phyloP scores from a whole-genome alignment of 2,888 invertebrate species.

The Tenthredo mesomela region DNA sequence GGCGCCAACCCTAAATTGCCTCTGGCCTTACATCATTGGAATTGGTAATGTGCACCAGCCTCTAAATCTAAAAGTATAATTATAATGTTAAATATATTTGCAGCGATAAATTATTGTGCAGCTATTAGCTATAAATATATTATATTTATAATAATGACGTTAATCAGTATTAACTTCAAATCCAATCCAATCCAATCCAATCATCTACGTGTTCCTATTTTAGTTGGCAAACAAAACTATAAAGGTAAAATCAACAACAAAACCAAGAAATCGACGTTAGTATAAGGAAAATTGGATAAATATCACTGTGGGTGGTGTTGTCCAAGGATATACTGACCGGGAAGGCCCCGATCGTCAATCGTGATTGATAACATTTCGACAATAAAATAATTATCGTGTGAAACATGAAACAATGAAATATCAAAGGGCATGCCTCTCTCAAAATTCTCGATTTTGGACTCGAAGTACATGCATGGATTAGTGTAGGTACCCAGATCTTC shows the following conservation, averaged over 20 bases:
- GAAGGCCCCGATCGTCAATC: conserved; percentile 10
- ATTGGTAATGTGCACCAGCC: conserved; percentile 38
- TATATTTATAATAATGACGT: conserved; percentile 6
- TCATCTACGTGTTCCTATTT: conserved; percentile 48
- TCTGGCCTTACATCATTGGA: conserved; percentile 40
- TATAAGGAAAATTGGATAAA: not conserved
- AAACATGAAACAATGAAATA: conserved; percentile 32
- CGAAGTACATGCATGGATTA: conserved; percentile 36
- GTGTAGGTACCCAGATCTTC: conserved; percentile 12
- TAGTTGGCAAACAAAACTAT: conserved; percentile 3
- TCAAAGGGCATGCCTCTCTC: conserved; percentile 41
- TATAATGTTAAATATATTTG: conserved; percentile 43
- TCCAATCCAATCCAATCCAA: conserved; percentile 40
- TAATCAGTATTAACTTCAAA: conserved; percentile 35
- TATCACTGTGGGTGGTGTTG: conserved; percentile 30
- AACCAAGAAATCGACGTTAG: not conserved
- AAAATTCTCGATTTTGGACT: conserved; percentile 4
- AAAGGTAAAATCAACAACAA: not conserved
- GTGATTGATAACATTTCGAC: conserved; percentile 14
- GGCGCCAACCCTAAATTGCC: conserved; percentile 30
- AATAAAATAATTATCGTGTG: conserved; percentile 33
- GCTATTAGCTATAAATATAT: conserved; percentile 39
- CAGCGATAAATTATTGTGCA: conserved; percentile 50
- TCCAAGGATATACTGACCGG: conserved; percentile 10
- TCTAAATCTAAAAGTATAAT: conserved; percentile 47